phyloP scores from a whole-genome alignment of 1,140 invertebrate species.

The Drosophila teissieri region DNA sequence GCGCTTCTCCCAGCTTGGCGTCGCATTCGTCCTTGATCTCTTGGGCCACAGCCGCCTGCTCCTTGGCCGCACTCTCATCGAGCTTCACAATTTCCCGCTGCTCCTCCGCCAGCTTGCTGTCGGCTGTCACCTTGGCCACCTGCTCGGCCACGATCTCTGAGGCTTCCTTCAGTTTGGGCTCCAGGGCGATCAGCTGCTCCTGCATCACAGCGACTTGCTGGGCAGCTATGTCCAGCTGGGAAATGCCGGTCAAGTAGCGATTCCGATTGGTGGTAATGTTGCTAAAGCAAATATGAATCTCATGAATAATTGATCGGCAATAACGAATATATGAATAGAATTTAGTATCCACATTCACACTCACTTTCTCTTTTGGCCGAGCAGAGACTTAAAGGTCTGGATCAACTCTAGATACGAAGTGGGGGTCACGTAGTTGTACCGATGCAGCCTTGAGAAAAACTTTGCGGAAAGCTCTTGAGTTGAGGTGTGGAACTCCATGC shows the following conservation, averaged over 20 bases:
- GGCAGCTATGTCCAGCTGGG: constrained; percentile 93
- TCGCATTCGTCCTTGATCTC: constrained; percentile 98
- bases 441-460: constrained; percentile 89
- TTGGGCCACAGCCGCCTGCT: constrained; percentile 90
- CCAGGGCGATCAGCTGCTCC: constrained; percentile 91
- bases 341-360: neutral
- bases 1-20: constrained; percentile 95
- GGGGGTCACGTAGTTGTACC: constrained; percentile 96
- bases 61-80: constrained; percentile 89
- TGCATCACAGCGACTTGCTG: constrained; percentile 94
- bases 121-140: constrained; percentile 88
- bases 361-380: constrained; percentile 90
- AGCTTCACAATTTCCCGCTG: constrained; percentile 84
- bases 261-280: constrained; percentile 86
- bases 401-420: constrained; percentile 97
- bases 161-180: constrained; percentile 94
- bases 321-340: too few species aligned
- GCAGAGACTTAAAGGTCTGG: constrained; percentile 94
- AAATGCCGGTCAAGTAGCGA: constrained; percentile 94
- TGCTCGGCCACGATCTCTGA: constrained; percentile 87
- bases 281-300: constrained; percentile 71
- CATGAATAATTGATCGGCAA: too few species aligned
- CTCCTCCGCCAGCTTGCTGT: constrained; percentile 88
- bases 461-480: constrained; percentile 91
- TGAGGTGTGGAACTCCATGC: constrained; percentile 95